phyloP scores from a whole-genome alignment of 1,140 invertebrate genomes.

The Gonatopus flavifemur region DNA sequence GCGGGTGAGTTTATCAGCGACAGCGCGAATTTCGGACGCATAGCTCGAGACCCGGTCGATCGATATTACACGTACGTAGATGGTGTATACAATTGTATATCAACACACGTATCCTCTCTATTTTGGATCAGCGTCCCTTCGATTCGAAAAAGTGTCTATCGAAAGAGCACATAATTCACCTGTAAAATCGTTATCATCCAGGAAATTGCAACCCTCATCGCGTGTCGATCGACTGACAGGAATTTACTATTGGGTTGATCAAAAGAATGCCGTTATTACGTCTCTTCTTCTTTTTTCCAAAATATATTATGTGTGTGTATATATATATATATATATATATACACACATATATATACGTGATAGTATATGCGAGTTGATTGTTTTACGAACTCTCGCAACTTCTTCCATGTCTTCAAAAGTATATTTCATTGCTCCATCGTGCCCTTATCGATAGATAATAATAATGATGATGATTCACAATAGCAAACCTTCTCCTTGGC shows the following conservation, averaged over 20 bases:
- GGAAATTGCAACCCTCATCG: constrained; percentile 18
- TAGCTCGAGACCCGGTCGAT: not conserved
- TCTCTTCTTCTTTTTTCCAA: no score
- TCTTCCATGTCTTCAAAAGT: no score
- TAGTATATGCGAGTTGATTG: no score
- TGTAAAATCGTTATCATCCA: constrained; percentile 9
- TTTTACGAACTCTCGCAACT: no score
- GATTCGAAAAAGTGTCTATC: constrained; percentile 16
- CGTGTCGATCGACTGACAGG: constrained; percentile 14
- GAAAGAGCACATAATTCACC: constrained; percentile 17
- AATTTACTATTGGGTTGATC: constrained; percentile 16
- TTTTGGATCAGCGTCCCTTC: constrained; percentile 7
- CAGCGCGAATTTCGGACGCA: constrained; percentile 8
- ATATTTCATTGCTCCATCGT: no score
- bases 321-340: constrained; percentile 1
- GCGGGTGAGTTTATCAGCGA: constrained; percentile 13
- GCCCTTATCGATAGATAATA: no score
- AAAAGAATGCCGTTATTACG: no score
- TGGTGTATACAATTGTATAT: no score
- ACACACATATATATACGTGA: no score
- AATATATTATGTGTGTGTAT: not conserved
- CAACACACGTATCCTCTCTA: constrained; percentile 23
- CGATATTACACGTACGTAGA: constrained; percentile 13
- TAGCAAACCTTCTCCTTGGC: no score
- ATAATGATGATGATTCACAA: no score